Conservation (phyloP, 2,113 vertebrate species). For the Struthio camelus region DNA sequence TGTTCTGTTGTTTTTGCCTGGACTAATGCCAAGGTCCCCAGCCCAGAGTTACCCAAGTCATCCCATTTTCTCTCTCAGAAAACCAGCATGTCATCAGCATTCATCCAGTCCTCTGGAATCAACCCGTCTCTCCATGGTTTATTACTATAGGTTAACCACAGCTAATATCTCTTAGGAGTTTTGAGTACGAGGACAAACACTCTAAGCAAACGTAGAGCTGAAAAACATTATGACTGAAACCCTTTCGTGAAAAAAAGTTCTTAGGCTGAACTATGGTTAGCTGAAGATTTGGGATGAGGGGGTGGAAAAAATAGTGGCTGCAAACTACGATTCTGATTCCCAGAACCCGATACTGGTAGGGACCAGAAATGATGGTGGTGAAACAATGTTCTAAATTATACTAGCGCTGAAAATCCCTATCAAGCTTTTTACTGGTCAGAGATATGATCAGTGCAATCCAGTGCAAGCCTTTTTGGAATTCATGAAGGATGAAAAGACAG, state of each 20-base stretch:
- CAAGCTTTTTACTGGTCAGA: neutral
- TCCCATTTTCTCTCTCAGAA: neutral
- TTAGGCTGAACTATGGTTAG: neutral
- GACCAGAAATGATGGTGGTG: neutral
- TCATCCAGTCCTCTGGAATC: neutral
- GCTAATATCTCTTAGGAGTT: neutral
- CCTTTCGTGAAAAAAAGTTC: neutral
- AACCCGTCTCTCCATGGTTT: neutral
- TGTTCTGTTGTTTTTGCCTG: neutral
- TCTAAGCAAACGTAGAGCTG: neutral
- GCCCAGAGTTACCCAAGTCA: neutral
- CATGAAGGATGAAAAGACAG: neutral
- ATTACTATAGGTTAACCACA: neutral
- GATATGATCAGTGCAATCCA: neutral
- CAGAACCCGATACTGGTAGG: neutral
- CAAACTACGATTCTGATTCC: neutral
- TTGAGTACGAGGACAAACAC: neutral
- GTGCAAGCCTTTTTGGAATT: neutral
- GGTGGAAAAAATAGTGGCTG: neutral
- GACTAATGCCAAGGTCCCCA: neutral
- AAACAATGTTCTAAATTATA: neutral
- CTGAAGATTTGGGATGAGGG: neutral
- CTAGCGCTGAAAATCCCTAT: neutral
- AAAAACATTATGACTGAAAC: neutral
- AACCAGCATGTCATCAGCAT: neutral